Evolutionary conservation across 1,140 invertebrate genomes (phyloP), one percentile per base, ranked within the genome.

Genomic region (Lepidurus couesii): DNA sequence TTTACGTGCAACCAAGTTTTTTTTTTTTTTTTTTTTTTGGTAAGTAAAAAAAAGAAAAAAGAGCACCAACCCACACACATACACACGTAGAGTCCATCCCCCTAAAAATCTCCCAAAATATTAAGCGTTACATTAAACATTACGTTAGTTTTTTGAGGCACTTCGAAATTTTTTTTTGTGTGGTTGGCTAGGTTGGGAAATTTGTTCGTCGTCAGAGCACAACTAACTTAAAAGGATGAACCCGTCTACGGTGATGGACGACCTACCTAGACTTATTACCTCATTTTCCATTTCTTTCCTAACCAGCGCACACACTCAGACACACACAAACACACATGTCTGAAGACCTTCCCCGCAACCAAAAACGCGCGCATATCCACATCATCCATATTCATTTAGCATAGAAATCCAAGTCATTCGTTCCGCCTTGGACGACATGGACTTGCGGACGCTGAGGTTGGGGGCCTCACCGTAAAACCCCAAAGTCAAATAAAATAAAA

Each of bases 351-450:
- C 21, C 13, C 13, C 53, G 34, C 53, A 65, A 13, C 13, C 4
- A 21, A 13, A n/a, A 65, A 65, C 53, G 1, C 53, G 13, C 8
- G 21, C 53, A 21, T 16, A 65, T 21, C 16, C 53, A 65, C 21
- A 7, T 65, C 53, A 65, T 65, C 16, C 53, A 65, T 65, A 65
- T 65, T 21, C 53, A 65, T 65, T 65, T 65, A 65, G 13, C 53
- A 65, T 65, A 65, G 16, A 65, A 65, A 65, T 65, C 53, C 53
- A 9, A 65, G 53, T 65, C 53, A 65, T 65, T 65, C 16, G 53
- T 65, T 65, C 53, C 53, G 53, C 53, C 13, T 34, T 65, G 53
- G 53, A 21, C 53, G 53, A 65, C 53, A 21, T 65, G 6, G n/a
- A 21, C 53, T 21, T 21, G 53, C 53, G 3, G n/a, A 65, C 53